These are phyloP conservation scores for Pseudorectes ferrugineus DNA, from an alignment of 2,113 vertebrate genomes.

Conservation along the genomic window DNA sequence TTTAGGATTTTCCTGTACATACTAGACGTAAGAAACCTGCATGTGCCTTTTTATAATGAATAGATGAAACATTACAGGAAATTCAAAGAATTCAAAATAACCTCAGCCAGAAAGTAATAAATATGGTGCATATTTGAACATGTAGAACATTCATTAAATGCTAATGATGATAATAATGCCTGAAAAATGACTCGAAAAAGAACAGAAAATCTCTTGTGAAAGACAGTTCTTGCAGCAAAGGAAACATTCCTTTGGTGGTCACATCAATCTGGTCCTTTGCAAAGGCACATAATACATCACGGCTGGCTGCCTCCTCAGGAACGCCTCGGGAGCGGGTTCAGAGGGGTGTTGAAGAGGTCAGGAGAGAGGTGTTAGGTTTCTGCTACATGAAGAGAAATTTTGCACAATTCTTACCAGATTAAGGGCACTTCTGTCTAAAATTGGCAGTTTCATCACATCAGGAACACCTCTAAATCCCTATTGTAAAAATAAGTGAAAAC, in stretches of 20 bases:
- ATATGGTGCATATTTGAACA: background rate
- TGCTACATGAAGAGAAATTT: background rate
- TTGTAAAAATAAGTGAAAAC: background rate
- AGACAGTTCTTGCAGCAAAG: background rate
- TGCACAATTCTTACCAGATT: background rate
- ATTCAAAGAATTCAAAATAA: background rate
- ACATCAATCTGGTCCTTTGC: background rate
- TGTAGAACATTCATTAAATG: background rate
- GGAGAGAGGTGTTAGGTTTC: background rate
- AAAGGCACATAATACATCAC: background rate
- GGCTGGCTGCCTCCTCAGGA: background rate
- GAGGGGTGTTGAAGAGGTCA: background rate
- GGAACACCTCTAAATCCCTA: background rate
- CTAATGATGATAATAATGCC: background rate
- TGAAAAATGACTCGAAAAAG: constrained; percentile 5
- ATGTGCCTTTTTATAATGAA: background rate
- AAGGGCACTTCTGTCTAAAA: background rate
- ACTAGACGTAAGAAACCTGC: background rate
- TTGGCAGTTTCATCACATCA: background rate
- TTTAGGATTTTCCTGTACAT: background rate
- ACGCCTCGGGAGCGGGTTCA: background rate
- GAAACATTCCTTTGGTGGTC: constrained; percentile 26
- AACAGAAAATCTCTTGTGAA: constrained; percentile 19
- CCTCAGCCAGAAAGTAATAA: background rate
- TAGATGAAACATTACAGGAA: background rate